Evolutionary conservation across 1,140 invertebrate genomes (phyloP).

Genomic region (Platorchestia sp.): DNA sequence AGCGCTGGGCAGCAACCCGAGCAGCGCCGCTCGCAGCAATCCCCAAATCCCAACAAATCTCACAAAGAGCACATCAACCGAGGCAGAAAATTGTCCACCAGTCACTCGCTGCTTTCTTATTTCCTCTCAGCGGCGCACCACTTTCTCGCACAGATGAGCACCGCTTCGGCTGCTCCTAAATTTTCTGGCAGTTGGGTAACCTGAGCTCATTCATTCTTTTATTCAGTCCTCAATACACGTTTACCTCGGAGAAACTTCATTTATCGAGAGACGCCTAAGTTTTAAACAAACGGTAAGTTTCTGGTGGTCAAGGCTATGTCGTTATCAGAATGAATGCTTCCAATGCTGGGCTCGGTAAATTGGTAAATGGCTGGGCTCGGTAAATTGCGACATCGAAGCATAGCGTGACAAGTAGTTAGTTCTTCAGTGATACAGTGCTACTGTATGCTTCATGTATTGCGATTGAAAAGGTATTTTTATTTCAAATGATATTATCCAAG

Average conservation of each 20-base stretch:
- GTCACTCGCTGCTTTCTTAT: neutral
- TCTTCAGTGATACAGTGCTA: neutral
- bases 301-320: neutral
- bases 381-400: neutral
- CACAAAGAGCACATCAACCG: slow-evolving; percentile 42
- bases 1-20: neutral
- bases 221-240: no score
- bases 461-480: no score
- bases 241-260: neutral
- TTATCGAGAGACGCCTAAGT: neutral
- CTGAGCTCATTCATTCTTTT: neutral
- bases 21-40: slow-evolving; percentile 14
- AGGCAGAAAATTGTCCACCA: slow-evolving; percentile 39
- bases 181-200: neutral
- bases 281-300: neutral
- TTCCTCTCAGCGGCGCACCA: neutral
- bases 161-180: neutral
- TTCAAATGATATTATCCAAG: no score
- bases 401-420: neutral
- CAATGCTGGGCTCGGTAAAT: neutral
- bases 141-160: neutral
- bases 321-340: neutral
- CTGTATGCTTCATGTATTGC: no score
- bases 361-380: no score
- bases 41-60: slow-evolving; percentile 42